Conservation (phyloP, 2,113 vertebrate genomes). For the Otocyon megalotis region DNA sequence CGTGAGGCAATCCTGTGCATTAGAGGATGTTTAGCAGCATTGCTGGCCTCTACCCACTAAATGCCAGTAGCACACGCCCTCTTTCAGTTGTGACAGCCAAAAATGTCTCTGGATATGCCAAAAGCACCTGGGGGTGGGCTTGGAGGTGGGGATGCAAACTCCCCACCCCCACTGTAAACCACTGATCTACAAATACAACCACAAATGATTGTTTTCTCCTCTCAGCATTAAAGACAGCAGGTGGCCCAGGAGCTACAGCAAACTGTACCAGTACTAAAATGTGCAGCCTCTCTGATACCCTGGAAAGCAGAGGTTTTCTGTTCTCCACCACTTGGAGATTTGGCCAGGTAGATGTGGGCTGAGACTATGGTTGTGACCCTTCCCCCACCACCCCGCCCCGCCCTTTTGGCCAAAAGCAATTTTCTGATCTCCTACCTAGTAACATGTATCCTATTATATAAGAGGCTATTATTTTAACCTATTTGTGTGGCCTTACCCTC, state of each 20-base stretch:
- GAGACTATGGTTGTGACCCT: background rate
- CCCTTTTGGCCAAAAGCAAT: background rate
- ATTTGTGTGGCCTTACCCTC: background rate
- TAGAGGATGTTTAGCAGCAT: background rate
- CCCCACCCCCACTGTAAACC: background rate
- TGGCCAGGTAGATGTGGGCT: background rate
- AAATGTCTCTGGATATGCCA: background rate
- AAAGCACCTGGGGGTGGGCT: background rate
- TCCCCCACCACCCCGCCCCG: background rate
- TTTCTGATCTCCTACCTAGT: background rate
- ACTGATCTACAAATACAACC: background rate
- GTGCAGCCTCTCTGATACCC: background rate
- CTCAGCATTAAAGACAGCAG: background rate
- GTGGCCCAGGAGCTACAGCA: background rate
- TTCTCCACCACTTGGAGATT: background rate
- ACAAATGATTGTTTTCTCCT: background rate
- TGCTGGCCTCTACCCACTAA: background rate
- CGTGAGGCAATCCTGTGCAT: too few species aligned
- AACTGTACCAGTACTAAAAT: background rate
- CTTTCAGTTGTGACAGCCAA: background rate
- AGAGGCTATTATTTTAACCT: background rate
- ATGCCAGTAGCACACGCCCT: too few species aligned
- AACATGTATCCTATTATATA: background rate
- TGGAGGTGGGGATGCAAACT: background rate
- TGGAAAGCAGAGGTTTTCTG: background rate